These are phyloP conservation scores for Temnothorax rugatulus DNA, from an alignment of 2,888 invertebrate species.

Conservation along the genomic window DNA sequence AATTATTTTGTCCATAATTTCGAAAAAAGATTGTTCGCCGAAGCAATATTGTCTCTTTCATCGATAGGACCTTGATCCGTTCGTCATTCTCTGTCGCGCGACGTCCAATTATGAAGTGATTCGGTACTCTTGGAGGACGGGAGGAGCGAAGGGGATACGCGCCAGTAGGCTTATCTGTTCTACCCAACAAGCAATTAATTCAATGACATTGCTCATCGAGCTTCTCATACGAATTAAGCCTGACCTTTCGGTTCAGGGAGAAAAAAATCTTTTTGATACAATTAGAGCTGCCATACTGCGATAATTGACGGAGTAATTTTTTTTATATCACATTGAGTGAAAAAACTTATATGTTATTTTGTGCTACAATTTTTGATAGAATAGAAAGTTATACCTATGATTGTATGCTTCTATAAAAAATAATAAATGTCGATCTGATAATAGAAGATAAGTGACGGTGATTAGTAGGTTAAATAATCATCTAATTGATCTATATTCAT, in stretches of 20 bases:
- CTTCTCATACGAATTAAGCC: constrained; percentile 70
- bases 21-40: constrained; percentile 10
- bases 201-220: constrained; percentile 70
- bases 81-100: constrained; percentile 59
- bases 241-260: constrained; percentile 66
- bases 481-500: constrained; percentile 10
- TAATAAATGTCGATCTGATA: not conserved
- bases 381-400: not conserved
- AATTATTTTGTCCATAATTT: not conserved
- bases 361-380: not conserved
- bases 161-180: constrained; percentile 67
- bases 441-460: not conserved
- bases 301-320: not conserved
- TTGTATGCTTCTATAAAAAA: not conserved
- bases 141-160: constrained; percentile 58
- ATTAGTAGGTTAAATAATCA: constrained; percentile 22
- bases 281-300: constrained; percentile 18
- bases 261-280: constrained; percentile 57
- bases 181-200: constrained; percentile 71
- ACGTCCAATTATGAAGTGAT: constrained; percentile 53
- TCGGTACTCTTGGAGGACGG: constrained; percentile 60
- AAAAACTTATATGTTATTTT: not conserved
- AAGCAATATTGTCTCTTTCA: constrained; percentile 66
- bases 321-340: not conserved
- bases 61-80: constrained; percentile 69